Percentiles rank a stretch among this genome's conserved stretches.
phyloP scores from a whole-genome alignment of 1,140 invertebrate species.

The Scaptodrosophila lebanonensis region DNA sequence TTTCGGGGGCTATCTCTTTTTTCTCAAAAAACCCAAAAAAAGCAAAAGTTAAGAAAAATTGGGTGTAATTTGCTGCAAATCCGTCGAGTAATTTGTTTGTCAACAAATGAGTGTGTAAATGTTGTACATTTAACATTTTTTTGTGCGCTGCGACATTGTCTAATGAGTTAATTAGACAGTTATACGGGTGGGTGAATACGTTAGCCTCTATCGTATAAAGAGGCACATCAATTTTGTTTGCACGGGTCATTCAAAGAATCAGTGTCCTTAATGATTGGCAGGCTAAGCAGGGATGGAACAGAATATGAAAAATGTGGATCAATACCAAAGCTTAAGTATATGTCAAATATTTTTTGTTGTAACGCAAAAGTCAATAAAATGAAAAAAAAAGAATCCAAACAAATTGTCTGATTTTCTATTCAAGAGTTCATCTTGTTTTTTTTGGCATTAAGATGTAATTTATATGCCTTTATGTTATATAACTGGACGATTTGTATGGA shows the following conservation, averaged over 20 bases:
- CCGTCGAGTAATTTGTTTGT: slow-evolving; percentile 71
- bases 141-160: slow-evolving; percentile 54
- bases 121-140: slow-evolving; percentile 60
- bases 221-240: slow-evolving; percentile 30
- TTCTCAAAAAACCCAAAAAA: no score
- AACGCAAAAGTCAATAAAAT: no score
- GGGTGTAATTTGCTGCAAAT: slow-evolving; percentile 67
- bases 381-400: no score
- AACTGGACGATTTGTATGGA: no score
- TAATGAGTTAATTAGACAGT: slow-evolving; percentile 69
- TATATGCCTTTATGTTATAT: no score
- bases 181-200: slow-evolving; percentile 45
- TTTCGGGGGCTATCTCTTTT: slow-evolving; percentile 5
- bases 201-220: slow-evolving; percentile 28
- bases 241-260: no score
- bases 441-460: no score
- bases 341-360: no score
- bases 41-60: slow-evolving; percentile 67
- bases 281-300: slow-evolving; percentile 16
- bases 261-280: slow-evolving; percentile 39
- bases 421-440: no score
- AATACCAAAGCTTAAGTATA: no score
- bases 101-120: slow-evolving; percentile 73
- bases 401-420: no score
- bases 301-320: no score